Evolutionary conservation across 1,140 invertebrate genomes (phyloP).

Genomic region (Drosophila bocki): DNA sequence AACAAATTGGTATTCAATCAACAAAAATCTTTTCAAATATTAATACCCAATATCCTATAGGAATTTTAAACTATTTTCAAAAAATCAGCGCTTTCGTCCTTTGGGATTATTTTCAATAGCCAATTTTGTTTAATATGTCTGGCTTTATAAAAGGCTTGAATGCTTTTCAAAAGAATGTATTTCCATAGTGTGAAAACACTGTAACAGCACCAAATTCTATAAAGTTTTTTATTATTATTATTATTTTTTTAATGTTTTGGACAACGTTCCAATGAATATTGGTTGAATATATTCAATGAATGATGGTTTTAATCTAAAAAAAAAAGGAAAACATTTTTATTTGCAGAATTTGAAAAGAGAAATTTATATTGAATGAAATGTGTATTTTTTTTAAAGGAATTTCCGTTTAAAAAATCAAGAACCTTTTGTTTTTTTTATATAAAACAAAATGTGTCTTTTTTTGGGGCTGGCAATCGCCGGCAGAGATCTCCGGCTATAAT

Average conservation of each 20-base stretch:
- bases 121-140: background rate
- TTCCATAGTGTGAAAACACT: background rate
- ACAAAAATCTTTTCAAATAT: too few relatives aligned
- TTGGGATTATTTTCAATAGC: background rate
- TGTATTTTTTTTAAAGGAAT: background rate
- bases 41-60: too few relatives aligned
- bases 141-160: background rate
- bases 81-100: too few relatives aligned
- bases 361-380: background rate
- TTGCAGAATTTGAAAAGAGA: background rate
- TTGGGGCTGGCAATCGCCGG: conserved; percentile 1
- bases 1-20: too few relatives aligned
- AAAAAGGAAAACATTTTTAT: background rate
- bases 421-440: background rate
- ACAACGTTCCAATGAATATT: background rate
- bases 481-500: conserved; percentile 2
- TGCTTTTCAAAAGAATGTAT: background rate
- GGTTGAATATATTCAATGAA: background rate
- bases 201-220: background rate
- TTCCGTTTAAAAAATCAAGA: background rate
- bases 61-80: too few relatives aligned
- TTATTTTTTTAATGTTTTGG: background rate
- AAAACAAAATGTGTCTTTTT: background rate
- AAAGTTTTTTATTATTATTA: background rate
- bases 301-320: background rate